Evolutionary conservation across 2,113 vertebrate species (phyloP), one percentile per base, ranked within the genome.

Genomic region (Hyaena hyaena): DNA sequence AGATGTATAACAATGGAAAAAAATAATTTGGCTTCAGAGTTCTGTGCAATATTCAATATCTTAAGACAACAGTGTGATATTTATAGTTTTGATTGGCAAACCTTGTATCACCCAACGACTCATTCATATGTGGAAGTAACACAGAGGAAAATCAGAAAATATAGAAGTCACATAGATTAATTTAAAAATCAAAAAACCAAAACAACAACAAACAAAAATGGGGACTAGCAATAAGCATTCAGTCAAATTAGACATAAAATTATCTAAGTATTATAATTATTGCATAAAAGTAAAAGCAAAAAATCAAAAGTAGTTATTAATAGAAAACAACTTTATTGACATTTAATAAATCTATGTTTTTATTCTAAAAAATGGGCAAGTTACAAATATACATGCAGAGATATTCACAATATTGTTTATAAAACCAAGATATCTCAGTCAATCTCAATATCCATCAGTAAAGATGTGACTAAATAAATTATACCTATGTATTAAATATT

Each of bases 241-340:
- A 90, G 63, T 48, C 10, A 68, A 97, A 55, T 71, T 90, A 82
- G 66, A 92, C n/a, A 76, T 63, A 43, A 12, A 95, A 76, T 93
- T 93, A 92, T n/a, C 80, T 45, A 84, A 69, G 65, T 58, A 84
- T 50, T 71, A 33, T 53, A 82, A 76, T 53, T 12, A 76, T n/a
- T 90, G 24, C n/a, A 77, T 31, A 84, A 61, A 93, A n/a, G 6
- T 43, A 58, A 85, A 97, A 80, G 24, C n/a, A 85, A 91, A 88
- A 74, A 43, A 17, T 23, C 31, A 74, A 80, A 71, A 93, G 39
- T 68, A 76, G 65, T 83, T 73, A 63, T 43, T 92, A 85, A 81
- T 33, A 92, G 35, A 83, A 93, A 91, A 71, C 11, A 79, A 88
- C 4, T 63, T 17, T 77, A 82, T n/a, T 91, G 33, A 73, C 11